phyloP scores from a whole-genome alignment of 2,797 vertebrate genomes.

The Etheostoma nigrum region DNA sequence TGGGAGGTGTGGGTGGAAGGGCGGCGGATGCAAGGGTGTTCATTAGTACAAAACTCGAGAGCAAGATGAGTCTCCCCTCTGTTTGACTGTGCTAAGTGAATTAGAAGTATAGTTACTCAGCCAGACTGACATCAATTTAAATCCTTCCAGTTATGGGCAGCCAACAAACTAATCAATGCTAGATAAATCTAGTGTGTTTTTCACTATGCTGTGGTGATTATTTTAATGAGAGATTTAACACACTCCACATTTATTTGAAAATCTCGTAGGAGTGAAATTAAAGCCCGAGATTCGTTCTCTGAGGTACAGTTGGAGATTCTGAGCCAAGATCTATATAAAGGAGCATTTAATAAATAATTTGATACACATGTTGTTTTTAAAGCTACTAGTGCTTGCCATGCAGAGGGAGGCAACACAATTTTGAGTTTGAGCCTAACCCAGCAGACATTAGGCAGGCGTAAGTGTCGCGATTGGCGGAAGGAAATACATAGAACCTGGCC shows the following conservation, averaged over 20 bases:
- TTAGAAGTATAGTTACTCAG: conserved; percentile 66
- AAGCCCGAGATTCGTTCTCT: background rate
- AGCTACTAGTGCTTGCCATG: background rate
- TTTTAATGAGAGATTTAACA: conserved; percentile 31
- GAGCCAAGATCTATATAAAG: conserved; percentile 1
- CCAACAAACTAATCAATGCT: conserved; percentile 33
- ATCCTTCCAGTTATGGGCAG: conserved; percentile 42
- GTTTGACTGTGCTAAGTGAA: conserved; percentile 64
- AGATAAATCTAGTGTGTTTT: conserved; percentile 42
- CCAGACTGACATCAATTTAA: conserved; percentile 73
- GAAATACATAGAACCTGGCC: background rate
- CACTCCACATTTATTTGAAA: conserved; percentile 27
- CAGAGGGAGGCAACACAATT: background rate
- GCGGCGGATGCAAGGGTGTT: conserved; percentile 61
- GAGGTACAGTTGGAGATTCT: background rate
- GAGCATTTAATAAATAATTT: background rate
- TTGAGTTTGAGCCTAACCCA: background rate
- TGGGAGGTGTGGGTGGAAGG: conserved; percentile 62
- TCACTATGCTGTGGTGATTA: conserved; percentile 30
- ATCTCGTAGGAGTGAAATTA: conserved; percentile 5
- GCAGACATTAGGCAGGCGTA: too few relatives aligned
- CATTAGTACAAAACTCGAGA: conserved; percentile 71
- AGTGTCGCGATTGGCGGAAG: too few relatives aligned
- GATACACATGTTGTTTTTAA: conserved; percentile 1
- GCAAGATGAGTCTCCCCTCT: conserved; percentile 52